phyloP scores from a whole-genome alignment of 1,140 invertebrate genomes.

The Brevipalpus yothersi region DNA sequence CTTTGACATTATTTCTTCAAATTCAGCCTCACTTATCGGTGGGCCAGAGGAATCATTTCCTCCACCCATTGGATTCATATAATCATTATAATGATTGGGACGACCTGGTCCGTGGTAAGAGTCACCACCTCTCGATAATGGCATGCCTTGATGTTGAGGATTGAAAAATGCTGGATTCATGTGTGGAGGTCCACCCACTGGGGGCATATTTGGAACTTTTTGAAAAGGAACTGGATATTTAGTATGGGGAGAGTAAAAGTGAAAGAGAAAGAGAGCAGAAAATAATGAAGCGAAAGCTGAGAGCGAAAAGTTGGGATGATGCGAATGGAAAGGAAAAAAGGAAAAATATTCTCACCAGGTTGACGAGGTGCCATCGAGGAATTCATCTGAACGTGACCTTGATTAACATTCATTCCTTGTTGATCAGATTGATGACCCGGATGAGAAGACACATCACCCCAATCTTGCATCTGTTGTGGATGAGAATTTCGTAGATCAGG shows the following conservation, averaged over 20 bases:
- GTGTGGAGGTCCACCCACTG: conserved; percentile 31
- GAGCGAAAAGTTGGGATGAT: neutral
- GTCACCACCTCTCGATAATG: neutral
- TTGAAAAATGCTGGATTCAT: conserved; percentile 88
- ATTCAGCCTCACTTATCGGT: conserved; percentile 19
- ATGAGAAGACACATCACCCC: neutral
- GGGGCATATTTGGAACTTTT: conserved; percentile 11
- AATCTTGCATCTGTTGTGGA: neutral
- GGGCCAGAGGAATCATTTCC: neutral
- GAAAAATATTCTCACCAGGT: neutral
- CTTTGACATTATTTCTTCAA: conserved; percentile 91
- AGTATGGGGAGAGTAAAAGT: too few species aligned
- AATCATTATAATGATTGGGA: conserved; percentile 7
- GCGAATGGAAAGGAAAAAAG: neutral
- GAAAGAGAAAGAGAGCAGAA: too few species aligned
- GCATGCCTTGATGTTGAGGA: conserved; percentile 28
- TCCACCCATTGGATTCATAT: conserved; percentile 6
- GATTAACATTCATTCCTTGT: conserved; percentile 1
- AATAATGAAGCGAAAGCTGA: too few species aligned
- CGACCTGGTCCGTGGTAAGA: neutral
- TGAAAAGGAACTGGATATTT: neutral
- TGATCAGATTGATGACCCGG: neutral
- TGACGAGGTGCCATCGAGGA: neutral
- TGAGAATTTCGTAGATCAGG: neutral
- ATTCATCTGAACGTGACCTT: neutral